Evolutionary conservation across 2,888 invertebrate genomes (phyloP).

Genomic region (Folsomia manolachei): DNA sequence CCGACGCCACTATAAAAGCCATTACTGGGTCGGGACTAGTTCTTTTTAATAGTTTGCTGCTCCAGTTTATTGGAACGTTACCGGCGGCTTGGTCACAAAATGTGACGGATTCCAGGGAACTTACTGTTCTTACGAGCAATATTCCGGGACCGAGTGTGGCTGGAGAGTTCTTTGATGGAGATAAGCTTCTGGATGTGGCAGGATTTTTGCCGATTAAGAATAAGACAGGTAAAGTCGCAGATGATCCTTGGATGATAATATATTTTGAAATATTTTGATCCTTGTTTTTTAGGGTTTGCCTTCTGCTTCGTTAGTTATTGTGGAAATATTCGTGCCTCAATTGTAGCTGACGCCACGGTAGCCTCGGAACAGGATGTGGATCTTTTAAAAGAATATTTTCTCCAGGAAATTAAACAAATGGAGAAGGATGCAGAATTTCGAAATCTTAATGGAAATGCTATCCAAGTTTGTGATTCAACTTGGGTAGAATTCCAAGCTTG

Average conservation of each 20-base stretch:
- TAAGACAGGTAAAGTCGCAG: slow-evolving; percentile 9
- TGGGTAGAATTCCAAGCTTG: no score
- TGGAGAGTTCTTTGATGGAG: background rate
- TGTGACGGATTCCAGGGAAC: slow-evolving; percentile 8
- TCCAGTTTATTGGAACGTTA: slow-evolving; percentile 8
- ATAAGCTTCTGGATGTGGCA: background rate
- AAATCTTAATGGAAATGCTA: no score
- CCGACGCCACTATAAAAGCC: background rate
- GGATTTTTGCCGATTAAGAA: slow-evolving; percentile 20
- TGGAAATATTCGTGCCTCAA: background rate
- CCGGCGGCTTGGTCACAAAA: background rate
- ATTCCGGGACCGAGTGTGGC: slow-evolving; percentile 17
- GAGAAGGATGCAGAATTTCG: background rate
- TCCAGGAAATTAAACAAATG: slow-evolving; percentile 3
- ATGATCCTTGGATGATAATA: no score
- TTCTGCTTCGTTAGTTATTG: slow-evolving; percentile 8
- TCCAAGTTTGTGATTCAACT: no score
- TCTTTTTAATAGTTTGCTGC: background rate
- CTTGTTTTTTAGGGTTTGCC: slow-evolving; percentile 2
- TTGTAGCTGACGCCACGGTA: slow-evolving; percentile 15
- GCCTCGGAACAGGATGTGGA: slow-evolving; percentile 18
- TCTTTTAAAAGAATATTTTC: background rate
- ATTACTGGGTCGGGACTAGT: background rate
- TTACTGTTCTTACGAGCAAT: slow-evolving; percentile 2
- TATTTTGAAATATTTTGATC: no score